These are phyloP conservation scores for Tigriopus californicus DNA, from an alignment of 2,888 invertebrate species.

Conservation along the genomic window DNA sequence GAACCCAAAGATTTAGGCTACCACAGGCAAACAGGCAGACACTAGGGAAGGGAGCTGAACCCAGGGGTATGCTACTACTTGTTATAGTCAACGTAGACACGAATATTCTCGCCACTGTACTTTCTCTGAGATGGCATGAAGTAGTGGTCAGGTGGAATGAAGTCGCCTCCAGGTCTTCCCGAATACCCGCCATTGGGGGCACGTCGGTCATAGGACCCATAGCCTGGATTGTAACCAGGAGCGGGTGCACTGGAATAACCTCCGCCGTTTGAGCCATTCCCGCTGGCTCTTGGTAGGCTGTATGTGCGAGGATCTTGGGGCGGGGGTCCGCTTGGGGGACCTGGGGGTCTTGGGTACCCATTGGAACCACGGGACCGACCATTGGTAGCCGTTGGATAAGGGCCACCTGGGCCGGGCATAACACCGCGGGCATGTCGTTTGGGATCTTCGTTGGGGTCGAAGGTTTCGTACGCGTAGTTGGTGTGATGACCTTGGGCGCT, in stretches of 20 bases:
- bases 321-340: not conserved
- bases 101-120: slow-evolving; percentile 72
- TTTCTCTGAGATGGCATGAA: slow-evolving; percentile 87
- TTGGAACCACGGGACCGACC: slow-evolving; percentile 1
- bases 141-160: slow-evolving; percentile 65
- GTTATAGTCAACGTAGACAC: slow-evolving; percentile 63
- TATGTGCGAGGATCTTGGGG: slow-evolving; percentile 39
- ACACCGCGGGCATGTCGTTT: slow-evolving; percentile 20
- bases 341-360: slow-evolving; percentile 8
- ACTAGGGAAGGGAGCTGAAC: no score
- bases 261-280: not conserved
- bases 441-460: slow-evolving; percentile 29
- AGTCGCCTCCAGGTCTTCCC: slow-evolving; percentile 24
- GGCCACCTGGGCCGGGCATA: not conserved
- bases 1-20: no score
- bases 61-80: slow-evolving; percentile 25
- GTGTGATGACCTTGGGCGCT: slow-evolving; percentile 43
- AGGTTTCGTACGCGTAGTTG: slow-evolving; percentile 75
- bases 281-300: slow-evolving; percentile 46
- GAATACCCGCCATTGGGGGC: slow-evolving; percentile 6
- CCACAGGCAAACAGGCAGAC: no score
- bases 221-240: slow-evolving; percentile 22
- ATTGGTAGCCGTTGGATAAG: not conserved
- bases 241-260: slow-evolving; percentile 13
- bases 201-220: slow-evolving; percentile 37